These are phyloP conservation scores for Crocuta crocuta DNA, from an alignment of 2,113 vertebrate genomes.

Conservation along the genomic window DNA sequence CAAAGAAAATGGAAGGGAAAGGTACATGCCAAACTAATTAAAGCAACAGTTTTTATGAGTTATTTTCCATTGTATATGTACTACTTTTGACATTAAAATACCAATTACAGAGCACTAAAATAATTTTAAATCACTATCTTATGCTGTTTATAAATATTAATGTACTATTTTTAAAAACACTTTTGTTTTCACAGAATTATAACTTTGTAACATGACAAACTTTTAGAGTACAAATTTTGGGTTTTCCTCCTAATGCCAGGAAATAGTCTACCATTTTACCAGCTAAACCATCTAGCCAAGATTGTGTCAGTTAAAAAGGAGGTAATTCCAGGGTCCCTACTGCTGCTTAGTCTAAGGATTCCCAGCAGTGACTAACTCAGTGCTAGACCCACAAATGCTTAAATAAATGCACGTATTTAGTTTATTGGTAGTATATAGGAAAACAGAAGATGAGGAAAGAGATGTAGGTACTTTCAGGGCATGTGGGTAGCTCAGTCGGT, in stretches of 20 bases:
- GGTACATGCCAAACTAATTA: neutral
- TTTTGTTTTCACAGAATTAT: slow-evolving; percentile 57
- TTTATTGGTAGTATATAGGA: neutral
- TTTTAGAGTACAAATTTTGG: neutral
- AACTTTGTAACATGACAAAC: neutral
- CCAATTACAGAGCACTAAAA: slow-evolving; percentile 1
- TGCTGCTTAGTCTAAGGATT: neutral
- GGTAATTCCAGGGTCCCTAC: neutral
- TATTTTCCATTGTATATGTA: neutral
- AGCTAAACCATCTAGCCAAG: slow-evolving; percentile 20
- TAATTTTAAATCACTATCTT: slow-evolving; percentile 27
- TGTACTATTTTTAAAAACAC: slow-evolving; percentile 8
- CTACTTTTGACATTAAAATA: slow-evolving; percentile 18
- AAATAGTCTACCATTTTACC: slow-evolving; percentile 29
- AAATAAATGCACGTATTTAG: neutral
- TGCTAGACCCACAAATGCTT: neutral
- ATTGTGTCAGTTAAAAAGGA: neutral
- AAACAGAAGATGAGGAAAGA: slow-evolving; percentile 34
- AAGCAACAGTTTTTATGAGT: neutral
- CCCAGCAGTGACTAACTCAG: neutral
- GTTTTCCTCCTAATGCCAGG: neutral
- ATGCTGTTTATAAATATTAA: neutral
- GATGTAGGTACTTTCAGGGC: neutral
- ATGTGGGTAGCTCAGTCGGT: too few relatives aligned
- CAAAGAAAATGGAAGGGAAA: neutral